Conservation (phyloP, 2,888 invertebrate species). For the Platycheirus rosarum region DNA sequence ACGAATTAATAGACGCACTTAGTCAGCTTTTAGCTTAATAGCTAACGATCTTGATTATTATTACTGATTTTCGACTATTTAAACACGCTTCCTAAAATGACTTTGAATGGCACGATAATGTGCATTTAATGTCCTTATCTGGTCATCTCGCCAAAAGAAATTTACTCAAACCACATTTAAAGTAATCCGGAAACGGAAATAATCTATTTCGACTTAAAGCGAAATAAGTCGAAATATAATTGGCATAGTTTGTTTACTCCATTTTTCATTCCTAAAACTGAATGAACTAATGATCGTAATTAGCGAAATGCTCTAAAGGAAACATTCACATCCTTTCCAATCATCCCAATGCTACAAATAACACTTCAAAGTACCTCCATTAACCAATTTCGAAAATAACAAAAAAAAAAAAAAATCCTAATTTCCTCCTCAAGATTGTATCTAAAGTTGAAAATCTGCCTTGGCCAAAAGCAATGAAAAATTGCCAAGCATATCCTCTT, state of each 20-base stretch:
- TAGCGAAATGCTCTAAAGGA: conserved; percentile 25
- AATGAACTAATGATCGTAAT: conserved; percentile 56
- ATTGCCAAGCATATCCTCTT: conserved; percentile 51
- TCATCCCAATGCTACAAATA: conserved; percentile 2
- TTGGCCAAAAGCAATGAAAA: conserved; percentile 37
- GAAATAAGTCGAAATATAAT: conserved; percentile 25
- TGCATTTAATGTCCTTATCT: no score
- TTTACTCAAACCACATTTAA: not conserved
- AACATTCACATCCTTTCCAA: conserved; percentile 5
- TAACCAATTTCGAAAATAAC: no score
- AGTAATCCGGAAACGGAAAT: conserved; percentile 54
- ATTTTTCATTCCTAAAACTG: conserved; percentile 14
- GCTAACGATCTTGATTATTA: no score
- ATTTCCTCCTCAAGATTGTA: conserved; percentile 32
- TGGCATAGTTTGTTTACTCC: conserved; percentile 34
- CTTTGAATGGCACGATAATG: no score
- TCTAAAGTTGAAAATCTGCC: conserved; percentile 45
- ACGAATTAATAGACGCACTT: no score
- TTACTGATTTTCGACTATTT: no score
- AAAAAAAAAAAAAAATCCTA: no score
- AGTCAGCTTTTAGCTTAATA: no score
- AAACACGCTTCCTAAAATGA: no score
- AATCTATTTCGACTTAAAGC: conserved; percentile 56
- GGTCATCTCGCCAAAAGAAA: no score
- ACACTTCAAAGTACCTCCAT: conserved; percentile 48